Evolutionary conservation across 2,797 vertebrate species (phyloP).

Genomic region (Cynodonichthys magdalenae): DNA sequence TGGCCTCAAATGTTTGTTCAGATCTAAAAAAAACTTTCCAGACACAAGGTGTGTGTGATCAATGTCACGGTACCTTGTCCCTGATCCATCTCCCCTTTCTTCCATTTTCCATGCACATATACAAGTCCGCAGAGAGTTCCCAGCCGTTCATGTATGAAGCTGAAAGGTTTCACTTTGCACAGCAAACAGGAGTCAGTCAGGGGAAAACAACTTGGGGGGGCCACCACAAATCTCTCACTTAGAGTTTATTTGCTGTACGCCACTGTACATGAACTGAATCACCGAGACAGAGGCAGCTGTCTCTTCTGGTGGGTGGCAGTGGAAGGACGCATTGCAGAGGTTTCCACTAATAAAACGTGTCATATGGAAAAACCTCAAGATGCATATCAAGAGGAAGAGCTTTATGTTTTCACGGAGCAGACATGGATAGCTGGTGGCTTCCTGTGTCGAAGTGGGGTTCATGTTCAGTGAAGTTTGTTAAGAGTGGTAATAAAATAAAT

Average conservation of each 20-base stretch:
- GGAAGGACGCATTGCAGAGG: constrained; percentile 28
- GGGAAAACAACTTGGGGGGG: constrained; percentile 57
- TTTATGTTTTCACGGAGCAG: constrained; percentile 20
- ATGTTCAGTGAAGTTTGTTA: too few species aligned
- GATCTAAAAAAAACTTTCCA: too few species aligned
- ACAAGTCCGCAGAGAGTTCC: constrained; percentile 27
- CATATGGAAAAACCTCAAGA: constrained; percentile 35
- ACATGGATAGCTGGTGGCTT: not conserved
- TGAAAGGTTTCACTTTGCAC: constrained; percentile 23
- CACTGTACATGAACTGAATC: constrained; percentile 60
- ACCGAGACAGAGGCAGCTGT: constrained; percentile 34
- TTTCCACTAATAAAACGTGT: constrained; percentile 36
- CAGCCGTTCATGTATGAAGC: constrained; percentile 8
- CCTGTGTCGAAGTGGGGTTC: not conserved
- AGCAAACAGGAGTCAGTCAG: constrained; percentile 25
- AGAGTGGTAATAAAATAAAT: too few species aligned
- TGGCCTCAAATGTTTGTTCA: not conserved
- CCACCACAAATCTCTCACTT: constrained; percentile 65
- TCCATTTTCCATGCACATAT: constrained; percentile 1
- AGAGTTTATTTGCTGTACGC: constrained; percentile 66
- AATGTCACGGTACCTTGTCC: not conserved
- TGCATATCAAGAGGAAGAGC: constrained; percentile 10
- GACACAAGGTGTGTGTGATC: not conserved
- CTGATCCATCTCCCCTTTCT: not conserved
- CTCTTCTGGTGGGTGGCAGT: constrained; percentile 52